Conservation (phyloP, 2,888 invertebrate species). For the Cephus runcator region DNA sequence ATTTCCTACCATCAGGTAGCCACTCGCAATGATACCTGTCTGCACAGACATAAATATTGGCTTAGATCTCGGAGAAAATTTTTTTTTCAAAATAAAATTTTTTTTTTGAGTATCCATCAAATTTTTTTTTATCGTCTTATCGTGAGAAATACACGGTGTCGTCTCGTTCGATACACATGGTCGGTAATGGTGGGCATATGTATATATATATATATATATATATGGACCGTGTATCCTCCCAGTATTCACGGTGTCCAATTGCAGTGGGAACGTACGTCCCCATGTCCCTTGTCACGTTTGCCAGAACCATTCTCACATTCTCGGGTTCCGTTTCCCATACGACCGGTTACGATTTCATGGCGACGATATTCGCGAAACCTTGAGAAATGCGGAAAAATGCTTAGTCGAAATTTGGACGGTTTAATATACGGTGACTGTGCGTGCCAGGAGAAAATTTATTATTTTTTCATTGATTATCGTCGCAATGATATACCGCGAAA, state of each 20-base stretch:
- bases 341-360: conserved; percentile 25
- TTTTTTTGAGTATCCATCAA: neutral
- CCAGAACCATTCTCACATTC: conserved; percentile 24
- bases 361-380: neutral
- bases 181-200: conserved; percentile 4
- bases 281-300: conserved; percentile 30
- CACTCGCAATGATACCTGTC: neutral
- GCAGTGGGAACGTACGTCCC: conserved; percentile 43
- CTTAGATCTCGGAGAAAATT: neutral
- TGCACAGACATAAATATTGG: neutral
- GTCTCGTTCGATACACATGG: conserved; percentile 11
- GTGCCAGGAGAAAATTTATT: neutral
- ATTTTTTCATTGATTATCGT: neutral
- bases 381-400: neutral
- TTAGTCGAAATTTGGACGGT: neutral
- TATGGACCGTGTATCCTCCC: conserved; percentile 1
- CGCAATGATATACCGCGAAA: neutral
- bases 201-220: neutral
- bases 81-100: neutral
- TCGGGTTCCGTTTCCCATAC: conserved; percentile 31
- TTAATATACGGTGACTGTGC: neutral
- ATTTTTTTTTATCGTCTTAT: neutral
- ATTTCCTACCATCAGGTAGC: neutral
- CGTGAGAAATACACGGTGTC: neutral
- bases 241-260: conserved; percentile 41